Evolutionary conservation across 2,113 vertebrate species (phyloP).

Genomic region (Panthera leo): DNA sequence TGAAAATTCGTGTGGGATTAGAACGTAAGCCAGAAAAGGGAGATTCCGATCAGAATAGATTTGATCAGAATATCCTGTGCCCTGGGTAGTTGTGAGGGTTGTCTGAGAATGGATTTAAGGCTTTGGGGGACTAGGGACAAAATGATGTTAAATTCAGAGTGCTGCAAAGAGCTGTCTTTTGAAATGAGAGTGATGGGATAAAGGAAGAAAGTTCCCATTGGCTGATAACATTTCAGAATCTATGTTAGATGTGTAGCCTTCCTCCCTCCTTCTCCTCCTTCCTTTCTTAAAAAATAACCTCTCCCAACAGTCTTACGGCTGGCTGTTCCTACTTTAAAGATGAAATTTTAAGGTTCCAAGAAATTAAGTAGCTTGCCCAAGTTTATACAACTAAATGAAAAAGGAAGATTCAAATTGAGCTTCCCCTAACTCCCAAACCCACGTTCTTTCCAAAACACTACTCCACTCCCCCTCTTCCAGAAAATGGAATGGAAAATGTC

Average conservation of each 20-base stretch:
- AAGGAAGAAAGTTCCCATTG: neutral
- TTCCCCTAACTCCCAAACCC: neutral
- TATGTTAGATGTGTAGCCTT: neutral
- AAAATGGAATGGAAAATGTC: constrained; percentile 16
- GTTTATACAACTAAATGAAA: neutral
- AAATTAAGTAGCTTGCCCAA: neutral
- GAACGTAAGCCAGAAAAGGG: neutral
- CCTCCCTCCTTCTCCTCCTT: neutral
- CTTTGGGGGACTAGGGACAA: neutral
- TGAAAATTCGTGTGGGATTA: neutral
- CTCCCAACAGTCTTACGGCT: neutral
- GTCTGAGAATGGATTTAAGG: neutral
- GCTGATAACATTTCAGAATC: neutral
- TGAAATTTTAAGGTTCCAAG: neutral
- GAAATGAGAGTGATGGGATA: neutral
- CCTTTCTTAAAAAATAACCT: neutral
- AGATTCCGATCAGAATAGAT: neutral
- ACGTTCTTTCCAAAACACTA: neutral
- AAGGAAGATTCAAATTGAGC: neutral
- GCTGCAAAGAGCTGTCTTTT: neutral
- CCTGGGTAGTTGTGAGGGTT: neutral
- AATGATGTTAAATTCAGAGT: neutral
- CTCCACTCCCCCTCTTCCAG: neutral
- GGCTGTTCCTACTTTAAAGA: neutral
- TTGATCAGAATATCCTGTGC: neutral